Conservation (phyloP, 2,888 invertebrate species). For the Yponomeuta plumbellus region DNA sequence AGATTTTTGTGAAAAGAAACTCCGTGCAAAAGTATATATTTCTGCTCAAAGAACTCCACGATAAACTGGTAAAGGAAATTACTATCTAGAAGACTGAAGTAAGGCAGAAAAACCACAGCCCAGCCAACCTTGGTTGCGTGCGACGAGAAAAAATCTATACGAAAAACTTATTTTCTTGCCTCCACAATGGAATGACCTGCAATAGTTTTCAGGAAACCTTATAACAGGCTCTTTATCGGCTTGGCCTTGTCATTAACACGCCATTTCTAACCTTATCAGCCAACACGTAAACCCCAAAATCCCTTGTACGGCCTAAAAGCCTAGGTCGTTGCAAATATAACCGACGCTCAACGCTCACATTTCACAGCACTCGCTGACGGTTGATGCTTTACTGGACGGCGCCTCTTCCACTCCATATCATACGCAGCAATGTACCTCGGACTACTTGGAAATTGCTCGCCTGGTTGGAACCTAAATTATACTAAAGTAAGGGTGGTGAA, state of each 20-base stretch:
- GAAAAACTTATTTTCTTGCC: slow-evolving; percentile 38
- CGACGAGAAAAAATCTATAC: slow-evolving; percentile 26
- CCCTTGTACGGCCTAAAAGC: slow-evolving; percentile 28
- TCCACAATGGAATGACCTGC: slow-evolving; percentile 45
- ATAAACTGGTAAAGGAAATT: slow-evolving; percentile 1
- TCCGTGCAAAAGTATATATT: slow-evolving; percentile 1
- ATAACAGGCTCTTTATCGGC: slow-evolving; percentile 34
- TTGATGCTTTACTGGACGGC: neutral
- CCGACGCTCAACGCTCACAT: slow-evolving; percentile 17
- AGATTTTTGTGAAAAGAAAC: neutral
- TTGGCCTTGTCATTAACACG: slow-evolving; percentile 24
- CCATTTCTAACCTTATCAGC: slow-evolving; percentile 37
- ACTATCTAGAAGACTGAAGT: neutral
- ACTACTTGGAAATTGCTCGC: neutral
- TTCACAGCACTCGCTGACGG: neutral
- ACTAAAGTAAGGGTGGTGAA: neutral
- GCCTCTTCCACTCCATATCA: neutral
- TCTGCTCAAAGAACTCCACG: neutral
- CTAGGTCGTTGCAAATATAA: slow-evolving; percentile 40
- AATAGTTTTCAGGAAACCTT: slow-evolving; percentile 53
- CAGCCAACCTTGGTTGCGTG: slow-evolving; percentile 28
- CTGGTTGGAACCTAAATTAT: neutral
- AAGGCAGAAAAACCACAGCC: slow-evolving; percentile 12
- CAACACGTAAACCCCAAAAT: slow-evolving; percentile 34
- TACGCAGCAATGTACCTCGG: neutral